Base-by-base conservation (phyloP, 2,113 vertebrate species). In the Pterocles gutturalis region DNA sequence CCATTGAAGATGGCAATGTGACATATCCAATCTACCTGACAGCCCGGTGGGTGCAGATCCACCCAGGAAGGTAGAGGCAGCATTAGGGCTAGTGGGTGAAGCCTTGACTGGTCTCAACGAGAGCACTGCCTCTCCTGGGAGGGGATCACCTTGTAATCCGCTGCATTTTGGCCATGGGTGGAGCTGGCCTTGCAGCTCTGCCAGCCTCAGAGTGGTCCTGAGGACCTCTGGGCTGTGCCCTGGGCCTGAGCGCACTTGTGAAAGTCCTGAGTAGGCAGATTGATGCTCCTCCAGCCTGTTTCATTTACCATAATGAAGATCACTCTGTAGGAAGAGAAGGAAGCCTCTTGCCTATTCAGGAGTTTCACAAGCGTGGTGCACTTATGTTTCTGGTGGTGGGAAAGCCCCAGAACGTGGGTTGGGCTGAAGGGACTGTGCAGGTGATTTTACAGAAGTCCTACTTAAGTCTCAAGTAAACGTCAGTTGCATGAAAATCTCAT, bases 341-440 rank as follows among this genome's bases (percentile, higher is more conserved):
- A 87, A 95, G 45, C 34, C 83, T 96, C 94, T 95, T 77, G 92
- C 81, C 78, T 95, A 82, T 95, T 97, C 86, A 92, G 65, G 54
- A 93, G 94, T 97, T 97, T 97, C 95, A 97, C 28, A 97, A 92
- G 72, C 2, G 9, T 92, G 66, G 61, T 89, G 49, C 49, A 21
- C 15, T 92, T 31, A 7, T 18, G 65, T 87, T 82, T 96, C 91
- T 96, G 38, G 45, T 29, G 11, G 54, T 95, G 94, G 92, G 95
- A 95, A 97, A 97, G 54, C 70, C 94, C 94, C 94, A 95, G 90
- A 95, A 67, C 0, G n/a, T 78, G 72, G 48, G 69, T 22, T 83
- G 62, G 57, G 64, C 62, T 79, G 61, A 95, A 92, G 61, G 48
- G n/a, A 82, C 83, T 54, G n/a, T 1, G 3, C 55, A 89, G 91